Evolutionary conservation across 1,140 invertebrate species (phyloP).

Genomic region (Drosophila willistoni): DNA sequence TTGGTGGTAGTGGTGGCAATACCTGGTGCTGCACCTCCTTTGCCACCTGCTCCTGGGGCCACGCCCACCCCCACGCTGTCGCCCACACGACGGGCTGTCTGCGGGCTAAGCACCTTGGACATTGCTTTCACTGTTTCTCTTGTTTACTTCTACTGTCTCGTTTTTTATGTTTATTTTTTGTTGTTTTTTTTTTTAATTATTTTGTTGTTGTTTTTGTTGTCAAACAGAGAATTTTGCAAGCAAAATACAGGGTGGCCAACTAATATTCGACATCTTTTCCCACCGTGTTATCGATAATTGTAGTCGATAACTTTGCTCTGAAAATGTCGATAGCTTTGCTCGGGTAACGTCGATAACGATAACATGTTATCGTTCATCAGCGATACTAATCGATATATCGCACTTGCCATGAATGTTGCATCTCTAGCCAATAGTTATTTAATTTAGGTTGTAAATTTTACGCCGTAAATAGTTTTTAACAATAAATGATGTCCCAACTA

Average conservation of each 20-base stretch:
- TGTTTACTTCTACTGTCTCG: not conserved
- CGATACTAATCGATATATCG: no score
- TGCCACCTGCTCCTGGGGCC: not conserved
- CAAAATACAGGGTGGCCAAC: not conserved
- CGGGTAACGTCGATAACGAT: no score
- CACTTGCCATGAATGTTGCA: no score
- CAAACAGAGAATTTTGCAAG: slow-evolving; percentile 19
- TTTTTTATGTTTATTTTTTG: not conserved
- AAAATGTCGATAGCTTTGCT: no score
- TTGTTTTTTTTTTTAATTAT: not conserved
- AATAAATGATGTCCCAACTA: slow-evolving; percentile 1
- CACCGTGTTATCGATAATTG: not conserved
- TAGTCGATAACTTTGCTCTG: not conserved
- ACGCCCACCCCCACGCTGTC: not conserved
- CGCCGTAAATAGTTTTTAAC: not conserved
- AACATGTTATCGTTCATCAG: no score
- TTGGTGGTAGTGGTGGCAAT: slow-evolving; percentile 16
- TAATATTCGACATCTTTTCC: no score
- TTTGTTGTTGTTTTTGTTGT: slow-evolving; percentile 11
- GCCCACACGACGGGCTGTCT: slow-evolving; percentile 24
- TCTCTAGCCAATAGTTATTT: not conserved
- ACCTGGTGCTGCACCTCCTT: slow-evolving; percentile 3
- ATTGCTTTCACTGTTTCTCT: slow-evolving; percentile 1
- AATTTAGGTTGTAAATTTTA: not conserved
- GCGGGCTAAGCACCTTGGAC: slow-evolving; percentile 20